A percentile compares a stretch with the other conserved stretches of the same genome.
phyloP scores from a whole-genome alignment of 2,797 vertebrate genomes.

The Ciconia nigra region DNA sequence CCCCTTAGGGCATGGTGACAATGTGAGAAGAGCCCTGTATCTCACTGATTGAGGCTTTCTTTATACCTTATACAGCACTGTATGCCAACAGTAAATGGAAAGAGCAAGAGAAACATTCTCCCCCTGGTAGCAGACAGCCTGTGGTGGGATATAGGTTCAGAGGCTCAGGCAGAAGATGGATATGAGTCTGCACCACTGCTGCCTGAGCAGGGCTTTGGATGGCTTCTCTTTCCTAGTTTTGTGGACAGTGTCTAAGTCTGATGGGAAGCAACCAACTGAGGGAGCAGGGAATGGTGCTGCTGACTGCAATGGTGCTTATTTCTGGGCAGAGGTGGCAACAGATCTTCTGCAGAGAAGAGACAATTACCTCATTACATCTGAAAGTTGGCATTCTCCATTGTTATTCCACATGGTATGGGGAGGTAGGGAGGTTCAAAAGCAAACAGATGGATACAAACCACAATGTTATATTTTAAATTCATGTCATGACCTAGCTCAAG shows the following conservation, averaged over 20 bases:
- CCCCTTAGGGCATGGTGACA: background rate
- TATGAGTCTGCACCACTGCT: background rate
- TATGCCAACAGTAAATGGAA: background rate
- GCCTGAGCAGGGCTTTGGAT: background rate
- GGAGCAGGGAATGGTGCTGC: background rate
- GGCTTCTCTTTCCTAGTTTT: background rate
- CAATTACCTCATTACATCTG: background rate
- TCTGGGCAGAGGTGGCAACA: background rate
- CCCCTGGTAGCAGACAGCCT: background rate
- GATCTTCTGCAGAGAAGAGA: background rate
- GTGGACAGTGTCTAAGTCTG: background rate
- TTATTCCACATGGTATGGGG: background rate
- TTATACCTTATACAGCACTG: background rate
- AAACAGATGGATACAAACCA: background rate
- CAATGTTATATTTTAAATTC: background rate
- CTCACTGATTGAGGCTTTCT: background rate
- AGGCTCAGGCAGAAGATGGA: background rate
- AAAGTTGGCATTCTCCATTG: background rate
- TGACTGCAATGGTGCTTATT: background rate
- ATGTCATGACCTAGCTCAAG: background rate
- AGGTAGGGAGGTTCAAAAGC: background rate
- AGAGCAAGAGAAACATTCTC: background rate
- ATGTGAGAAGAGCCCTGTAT: background rate
- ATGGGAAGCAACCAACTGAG: background rate
- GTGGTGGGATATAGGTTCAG: background rate